Conservation (phyloP, 2,113 vertebrate genomes). For the Alligator sinensis region DNA sequence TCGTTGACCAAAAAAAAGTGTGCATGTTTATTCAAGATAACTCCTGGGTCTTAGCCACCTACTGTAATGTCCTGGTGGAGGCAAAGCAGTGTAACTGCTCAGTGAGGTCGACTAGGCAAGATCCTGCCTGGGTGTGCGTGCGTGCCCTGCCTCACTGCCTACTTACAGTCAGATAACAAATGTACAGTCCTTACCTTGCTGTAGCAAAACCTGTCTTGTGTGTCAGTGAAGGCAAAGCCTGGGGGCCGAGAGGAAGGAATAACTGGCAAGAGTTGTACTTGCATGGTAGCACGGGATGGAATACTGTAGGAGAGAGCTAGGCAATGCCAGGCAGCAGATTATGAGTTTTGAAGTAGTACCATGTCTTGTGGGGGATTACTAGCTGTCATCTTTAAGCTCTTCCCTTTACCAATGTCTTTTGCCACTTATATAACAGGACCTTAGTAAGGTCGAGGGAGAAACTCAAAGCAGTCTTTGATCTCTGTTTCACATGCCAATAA, state of each 20-base stretch:
- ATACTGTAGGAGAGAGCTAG: background rate
- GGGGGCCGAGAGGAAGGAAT: background rate
- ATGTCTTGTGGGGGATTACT: background rate
- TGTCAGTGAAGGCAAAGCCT: accelerated
- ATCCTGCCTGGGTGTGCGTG: background rate
- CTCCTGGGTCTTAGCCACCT: background rate
- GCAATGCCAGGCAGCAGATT: background rate
- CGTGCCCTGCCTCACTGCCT: no score
- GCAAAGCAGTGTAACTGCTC: background rate
- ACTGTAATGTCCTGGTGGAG: background rate
- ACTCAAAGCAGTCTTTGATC: background rate
- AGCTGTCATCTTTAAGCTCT: background rate
- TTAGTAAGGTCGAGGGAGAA: background rate
- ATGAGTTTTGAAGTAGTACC: accelerated
- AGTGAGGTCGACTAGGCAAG: background rate
- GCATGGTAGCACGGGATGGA: background rate
- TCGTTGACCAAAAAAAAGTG: background rate
- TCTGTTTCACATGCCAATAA: accelerated
- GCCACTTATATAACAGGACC: background rate
- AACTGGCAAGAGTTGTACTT: background rate
- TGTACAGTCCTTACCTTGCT: background rate
- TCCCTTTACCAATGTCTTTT: accelerated
- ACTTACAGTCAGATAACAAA: background rate
- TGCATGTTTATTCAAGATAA: background rate
- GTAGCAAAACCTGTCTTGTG: background rate